Evolutionary conservation across 2,888 invertebrate genomes (phyloP).

Genomic region (Peribatodes rhomboidaria): DNA sequence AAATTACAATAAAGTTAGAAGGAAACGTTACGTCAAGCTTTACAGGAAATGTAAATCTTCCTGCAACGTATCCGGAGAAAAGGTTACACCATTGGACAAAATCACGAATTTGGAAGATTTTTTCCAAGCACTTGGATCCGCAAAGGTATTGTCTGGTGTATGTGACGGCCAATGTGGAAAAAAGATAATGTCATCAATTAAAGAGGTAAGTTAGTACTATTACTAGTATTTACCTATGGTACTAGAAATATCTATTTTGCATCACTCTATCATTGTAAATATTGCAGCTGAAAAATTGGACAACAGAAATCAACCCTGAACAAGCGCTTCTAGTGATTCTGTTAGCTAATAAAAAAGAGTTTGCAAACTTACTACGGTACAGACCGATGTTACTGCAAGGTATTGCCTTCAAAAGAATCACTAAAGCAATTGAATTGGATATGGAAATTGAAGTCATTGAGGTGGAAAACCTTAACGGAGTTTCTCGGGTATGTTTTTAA

Average conservation of each 20-base stretch:
- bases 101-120: constrained; percentile 75
- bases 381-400: constrained; percentile 72
- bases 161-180: constrained; percentile 62
- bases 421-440: constrained; percentile 71
- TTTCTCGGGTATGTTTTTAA: constrained; percentile 58
- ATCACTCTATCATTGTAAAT: neutral
- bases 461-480: constrained; percentile 67
- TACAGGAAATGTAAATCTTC: constrained; percentile 73
- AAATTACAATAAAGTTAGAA: constrained; percentile 39
- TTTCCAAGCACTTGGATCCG: constrained; percentile 67
- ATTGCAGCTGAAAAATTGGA: constrained; percentile 75
- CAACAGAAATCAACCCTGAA: constrained; percentile 66
- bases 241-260: neutral
- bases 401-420: constrained; percentile 78
- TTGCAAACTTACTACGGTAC: constrained; percentile 67
- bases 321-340: constrained; percentile 74
- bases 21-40: constrained; percentile 59
- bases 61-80: constrained; percentile 58
- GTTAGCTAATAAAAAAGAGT: constrained; percentile 75
- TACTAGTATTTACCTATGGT: neutral
- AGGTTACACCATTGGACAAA: constrained; percentile 60
- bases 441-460: constrained; percentile 82
- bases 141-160: constrained; percentile 61
- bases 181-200: constrained; percentile 65
- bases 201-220: constrained; percentile 58